Evolutionary conservation across 2,797 vertebrate genomes (phyloP).

Genomic region (Trachops cirrhosus): DNA sequence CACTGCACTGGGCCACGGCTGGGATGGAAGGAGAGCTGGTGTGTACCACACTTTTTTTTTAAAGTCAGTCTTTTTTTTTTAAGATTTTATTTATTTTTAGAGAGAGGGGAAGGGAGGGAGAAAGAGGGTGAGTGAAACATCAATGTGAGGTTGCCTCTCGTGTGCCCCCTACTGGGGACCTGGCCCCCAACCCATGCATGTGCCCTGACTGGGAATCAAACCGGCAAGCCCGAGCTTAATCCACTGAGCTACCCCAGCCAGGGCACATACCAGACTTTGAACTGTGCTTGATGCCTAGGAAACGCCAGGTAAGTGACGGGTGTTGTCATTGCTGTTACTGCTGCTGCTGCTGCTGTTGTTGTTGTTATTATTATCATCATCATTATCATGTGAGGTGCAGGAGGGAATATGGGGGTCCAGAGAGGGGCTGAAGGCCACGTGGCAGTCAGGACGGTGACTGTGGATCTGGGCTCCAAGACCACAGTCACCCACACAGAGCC

Average conservation of each 20-base stretch:
- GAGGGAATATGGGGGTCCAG: not conserved
- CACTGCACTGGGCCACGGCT: not conserved
- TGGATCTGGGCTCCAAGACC: not conserved
- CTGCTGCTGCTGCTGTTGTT: not conserved
- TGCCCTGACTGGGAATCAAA: no score
- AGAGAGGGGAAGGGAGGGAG: no score
- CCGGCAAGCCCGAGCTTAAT: no score
- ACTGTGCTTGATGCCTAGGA: not conserved
- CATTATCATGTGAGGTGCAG: not conserved
- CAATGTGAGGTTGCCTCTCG: no score
- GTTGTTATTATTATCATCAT: rapidly evolving
- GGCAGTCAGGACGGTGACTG: not conserved
- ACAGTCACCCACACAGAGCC: not conserved
- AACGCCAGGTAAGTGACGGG: not conserved
- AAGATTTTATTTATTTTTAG: no score
- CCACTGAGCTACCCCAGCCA: no score
- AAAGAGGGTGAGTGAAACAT: no score
- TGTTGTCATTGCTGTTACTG: no score
- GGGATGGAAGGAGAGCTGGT: not conserved
- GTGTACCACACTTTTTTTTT: not conserved
- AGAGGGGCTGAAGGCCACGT: not conserved
- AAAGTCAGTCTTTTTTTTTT: no score
- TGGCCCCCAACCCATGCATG: no score
- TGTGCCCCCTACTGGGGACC: no score
- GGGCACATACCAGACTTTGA: not conserved